Conservation (phyloP, 1,140 invertebrate species). For the Phocides pigmalion region DNA sequence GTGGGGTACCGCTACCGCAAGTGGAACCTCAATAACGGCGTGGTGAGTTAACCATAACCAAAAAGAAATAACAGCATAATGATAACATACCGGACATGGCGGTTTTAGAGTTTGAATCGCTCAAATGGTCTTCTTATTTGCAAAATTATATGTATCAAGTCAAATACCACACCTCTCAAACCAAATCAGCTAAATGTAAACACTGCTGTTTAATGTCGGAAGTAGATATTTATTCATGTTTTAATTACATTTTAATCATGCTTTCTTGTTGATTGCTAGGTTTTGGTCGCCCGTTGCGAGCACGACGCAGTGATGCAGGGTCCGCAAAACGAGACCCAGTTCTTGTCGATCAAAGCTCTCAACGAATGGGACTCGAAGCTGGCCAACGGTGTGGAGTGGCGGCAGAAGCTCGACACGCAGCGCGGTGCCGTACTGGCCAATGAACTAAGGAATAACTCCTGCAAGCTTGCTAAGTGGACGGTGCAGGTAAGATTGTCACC, state of each 20-base stretch:
- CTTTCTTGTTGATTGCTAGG: constrained; percentile 34
- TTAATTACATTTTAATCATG: no score
- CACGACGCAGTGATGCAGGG: constrained; percentile 97
- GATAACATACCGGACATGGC: no score
- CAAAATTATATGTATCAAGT: no score
- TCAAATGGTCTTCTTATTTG: no score
- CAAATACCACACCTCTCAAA: no score
- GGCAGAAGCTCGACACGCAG: constrained; percentile 98
- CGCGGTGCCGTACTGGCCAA: constrained; percentile 98
- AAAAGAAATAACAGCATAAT: no score
- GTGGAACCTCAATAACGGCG: constrained; percentile 97
- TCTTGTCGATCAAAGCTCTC: constrained; percentile 97
- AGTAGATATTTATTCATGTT: no score
- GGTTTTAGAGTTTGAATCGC: no score
- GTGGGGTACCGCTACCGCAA: constrained; percentile 98
- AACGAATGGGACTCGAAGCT: constrained; percentile 99
- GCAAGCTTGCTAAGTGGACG: constrained; percentile 99
- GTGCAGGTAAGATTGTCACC: constrained; percentile 88
- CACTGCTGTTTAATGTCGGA: no score
- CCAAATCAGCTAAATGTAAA: no score
- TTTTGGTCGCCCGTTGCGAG: constrained; percentile 96
- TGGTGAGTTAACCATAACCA: constrained; percentile 85
- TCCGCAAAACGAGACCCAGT: constrained; percentile 96
- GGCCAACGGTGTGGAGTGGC: constrained; percentile 98
- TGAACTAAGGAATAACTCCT: constrained; percentile 99